Conservation (phyloP, 2,113 vertebrate genomes). For the Canis aureus region DNA sequence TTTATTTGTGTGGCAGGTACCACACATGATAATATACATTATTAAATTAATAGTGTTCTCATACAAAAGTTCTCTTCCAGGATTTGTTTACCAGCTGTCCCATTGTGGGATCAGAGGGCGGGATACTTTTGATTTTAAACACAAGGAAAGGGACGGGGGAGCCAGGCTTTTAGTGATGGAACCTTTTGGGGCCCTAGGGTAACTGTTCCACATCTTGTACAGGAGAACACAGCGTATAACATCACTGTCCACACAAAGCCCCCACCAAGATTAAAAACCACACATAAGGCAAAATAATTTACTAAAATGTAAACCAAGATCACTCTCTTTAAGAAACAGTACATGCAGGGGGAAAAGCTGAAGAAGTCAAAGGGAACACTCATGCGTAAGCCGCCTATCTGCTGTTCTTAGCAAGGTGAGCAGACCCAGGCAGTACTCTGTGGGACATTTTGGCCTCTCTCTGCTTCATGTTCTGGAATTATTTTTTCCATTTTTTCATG, state of each 20-base stretch:
- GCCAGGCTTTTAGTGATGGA: background rate
- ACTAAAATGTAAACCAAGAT: background rate
- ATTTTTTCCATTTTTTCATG: conserved; percentile 63
- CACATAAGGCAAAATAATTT: background rate
- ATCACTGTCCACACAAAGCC: background rate
- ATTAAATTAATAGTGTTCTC: background rate
- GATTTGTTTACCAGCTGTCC: background rate
- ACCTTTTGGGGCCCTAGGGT: background rate
- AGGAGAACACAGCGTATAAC: background rate
- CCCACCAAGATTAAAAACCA: background rate
- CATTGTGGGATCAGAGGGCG: background rate
- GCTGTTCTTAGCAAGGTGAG: conserved; percentile 41
- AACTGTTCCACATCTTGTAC: background rate
- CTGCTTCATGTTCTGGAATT: conserved; percentile 22
- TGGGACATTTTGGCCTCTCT: conserved; percentile 48
- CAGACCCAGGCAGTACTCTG: background rate
- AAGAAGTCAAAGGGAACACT: conserved; percentile 33
- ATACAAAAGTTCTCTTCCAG: background rate
- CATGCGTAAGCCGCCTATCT: background rate
- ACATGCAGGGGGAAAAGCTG: background rate
- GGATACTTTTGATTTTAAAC: background rate
- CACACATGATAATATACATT: background rate
- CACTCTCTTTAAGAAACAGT: background rate
- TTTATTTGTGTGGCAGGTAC: background rate
- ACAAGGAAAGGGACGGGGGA: background rate